These are phyloP conservation scores for Urocyon cinereoargenteus DNA, from an alignment of 2,797 vertebrate species.

Conservation along the genomic window DNA sequence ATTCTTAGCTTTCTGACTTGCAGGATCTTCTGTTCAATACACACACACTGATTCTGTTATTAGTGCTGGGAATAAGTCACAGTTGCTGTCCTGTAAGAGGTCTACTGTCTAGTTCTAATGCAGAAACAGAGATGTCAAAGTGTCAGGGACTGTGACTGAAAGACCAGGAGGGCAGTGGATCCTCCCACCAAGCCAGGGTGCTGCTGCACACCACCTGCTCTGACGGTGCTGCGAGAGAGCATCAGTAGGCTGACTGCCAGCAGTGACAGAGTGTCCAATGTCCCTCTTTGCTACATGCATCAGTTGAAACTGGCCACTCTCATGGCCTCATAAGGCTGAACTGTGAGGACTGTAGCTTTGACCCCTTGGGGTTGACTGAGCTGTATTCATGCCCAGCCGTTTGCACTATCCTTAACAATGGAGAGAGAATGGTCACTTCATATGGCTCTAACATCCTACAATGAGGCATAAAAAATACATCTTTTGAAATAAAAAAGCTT, in stretches of 20 bases:
- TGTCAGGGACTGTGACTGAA: not conserved
- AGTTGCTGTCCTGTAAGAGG: not conserved
- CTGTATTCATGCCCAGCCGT: constrained; percentile 48
- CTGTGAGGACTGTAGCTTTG: not conserved
- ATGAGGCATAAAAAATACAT: constrained; percentile 2
- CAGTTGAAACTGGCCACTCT: not conserved
- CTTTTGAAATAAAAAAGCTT: constrained; percentile 61
- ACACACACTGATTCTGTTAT: not conserved
- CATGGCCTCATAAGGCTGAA: constrained; percentile 16
- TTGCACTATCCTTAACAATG: not conserved
- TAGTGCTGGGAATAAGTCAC: too few species aligned
- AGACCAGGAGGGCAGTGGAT: not conserved
- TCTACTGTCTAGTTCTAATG: too few species aligned
- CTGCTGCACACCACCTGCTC: not conserved
- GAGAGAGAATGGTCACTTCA: constrained; percentile 49
- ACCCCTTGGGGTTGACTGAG: not conserved
- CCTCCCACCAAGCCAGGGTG: not conserved
- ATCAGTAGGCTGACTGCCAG: not conserved
- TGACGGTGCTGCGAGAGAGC: not conserved
- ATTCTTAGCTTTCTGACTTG: not conserved
- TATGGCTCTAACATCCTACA: not conserved
- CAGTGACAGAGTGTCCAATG: not conserved
- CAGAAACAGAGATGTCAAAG: not conserved
- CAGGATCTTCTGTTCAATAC: not conserved
- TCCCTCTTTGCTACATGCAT: not conserved